Percentiles rank a stretch among this genome's conserved stretches.
Evolutionary conservation across 2,797 vertebrate genomes (phyloP).

Genomic region (Sebastes reedi): DNA sequence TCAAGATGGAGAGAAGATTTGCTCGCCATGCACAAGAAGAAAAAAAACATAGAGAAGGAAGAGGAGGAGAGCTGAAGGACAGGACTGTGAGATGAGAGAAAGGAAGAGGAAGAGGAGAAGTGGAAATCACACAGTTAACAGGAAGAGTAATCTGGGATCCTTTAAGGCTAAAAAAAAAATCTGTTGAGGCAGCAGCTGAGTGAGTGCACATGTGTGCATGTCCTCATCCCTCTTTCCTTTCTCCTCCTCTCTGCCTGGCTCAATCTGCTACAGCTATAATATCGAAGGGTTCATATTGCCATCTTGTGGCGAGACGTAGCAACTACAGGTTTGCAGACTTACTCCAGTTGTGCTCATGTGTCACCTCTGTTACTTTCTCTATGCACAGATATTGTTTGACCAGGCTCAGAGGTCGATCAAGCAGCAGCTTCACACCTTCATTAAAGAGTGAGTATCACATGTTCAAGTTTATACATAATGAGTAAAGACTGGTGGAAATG

Average conservation of each 20-base stretch:
- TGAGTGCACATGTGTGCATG: conserved; percentile 15
- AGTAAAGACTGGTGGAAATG: neutral
- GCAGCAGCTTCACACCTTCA: conserved; percentile 95
- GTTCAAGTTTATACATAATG: neutral
- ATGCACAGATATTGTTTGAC: conserved; percentile 93
- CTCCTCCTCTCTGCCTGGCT: conserved; percentile 16
- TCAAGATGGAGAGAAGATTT: neutral
- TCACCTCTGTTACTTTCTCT: neutral
- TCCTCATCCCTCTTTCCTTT: conserved; percentile 2
- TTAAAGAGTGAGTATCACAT: conserved; percentile 92
- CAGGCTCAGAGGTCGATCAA: conserved; percentile 97
- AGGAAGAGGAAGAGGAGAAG: neutral
- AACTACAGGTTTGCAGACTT: neutral
- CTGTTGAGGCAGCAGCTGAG: conserved; percentile 47
- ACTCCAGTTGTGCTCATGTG: neutral
- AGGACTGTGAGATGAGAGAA: neutral
- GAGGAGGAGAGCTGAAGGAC: neutral
- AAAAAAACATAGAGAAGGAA: neutral
- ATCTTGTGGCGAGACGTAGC: conserved; percentile 49
- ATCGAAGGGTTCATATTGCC: conserved; percentile 25
- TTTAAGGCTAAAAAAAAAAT: conserved; percentile 29
- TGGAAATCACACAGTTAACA: conserved; percentile 7
- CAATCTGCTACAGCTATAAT: neutral
- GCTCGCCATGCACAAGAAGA: neutral
- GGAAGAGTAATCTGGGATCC: conserved; percentile 18